These are phyloP conservation scores for Mastomys natalensis DNA, from an alignment of 2,113 vertebrate species.

Conservation along the genomic window DNA sequence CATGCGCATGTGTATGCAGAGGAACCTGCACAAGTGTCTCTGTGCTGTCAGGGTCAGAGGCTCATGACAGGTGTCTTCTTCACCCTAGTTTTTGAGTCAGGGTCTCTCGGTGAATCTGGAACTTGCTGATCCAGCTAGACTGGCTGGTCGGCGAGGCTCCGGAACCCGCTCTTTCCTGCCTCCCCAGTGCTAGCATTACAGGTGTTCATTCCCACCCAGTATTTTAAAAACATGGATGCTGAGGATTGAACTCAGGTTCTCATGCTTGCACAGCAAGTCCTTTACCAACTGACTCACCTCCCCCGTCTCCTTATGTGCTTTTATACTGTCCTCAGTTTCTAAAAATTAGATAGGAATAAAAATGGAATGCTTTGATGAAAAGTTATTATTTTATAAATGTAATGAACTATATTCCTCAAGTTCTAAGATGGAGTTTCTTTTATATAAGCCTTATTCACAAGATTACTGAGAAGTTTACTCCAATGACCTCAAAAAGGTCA, in stretches of 20 bases:
- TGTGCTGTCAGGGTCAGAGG: background rate
- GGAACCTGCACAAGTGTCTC: background rate
- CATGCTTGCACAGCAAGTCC: background rate
- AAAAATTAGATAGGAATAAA: conserved; percentile 28
- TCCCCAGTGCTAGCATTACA: background rate
- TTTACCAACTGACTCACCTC: too few species aligned
- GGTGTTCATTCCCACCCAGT: background rate
- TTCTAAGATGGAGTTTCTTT: conserved; percentile 6
- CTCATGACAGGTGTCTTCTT: background rate
- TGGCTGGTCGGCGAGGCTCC: too few species aligned
- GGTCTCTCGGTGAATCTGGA: background rate
- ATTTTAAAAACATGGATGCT: background rate
- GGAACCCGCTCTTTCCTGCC: too few species aligned
- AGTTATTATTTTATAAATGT: conserved; percentile 8
- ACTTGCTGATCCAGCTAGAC: background rate
- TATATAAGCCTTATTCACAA: background rate
- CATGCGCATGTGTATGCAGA: background rate
- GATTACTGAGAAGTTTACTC: conserved; percentile 3
- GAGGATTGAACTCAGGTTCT: background rate
- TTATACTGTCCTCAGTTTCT: conserved; percentile 23
- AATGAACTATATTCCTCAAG: background rate
- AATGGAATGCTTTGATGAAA: conserved; percentile 41
- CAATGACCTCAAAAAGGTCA: background rate
- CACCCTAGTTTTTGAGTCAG: background rate
- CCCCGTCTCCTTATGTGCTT: background rate